Evolutionary conservation across 2,888 invertebrate species (phyloP).

Genomic region (Dorcus parallelipipedus): DNA sequence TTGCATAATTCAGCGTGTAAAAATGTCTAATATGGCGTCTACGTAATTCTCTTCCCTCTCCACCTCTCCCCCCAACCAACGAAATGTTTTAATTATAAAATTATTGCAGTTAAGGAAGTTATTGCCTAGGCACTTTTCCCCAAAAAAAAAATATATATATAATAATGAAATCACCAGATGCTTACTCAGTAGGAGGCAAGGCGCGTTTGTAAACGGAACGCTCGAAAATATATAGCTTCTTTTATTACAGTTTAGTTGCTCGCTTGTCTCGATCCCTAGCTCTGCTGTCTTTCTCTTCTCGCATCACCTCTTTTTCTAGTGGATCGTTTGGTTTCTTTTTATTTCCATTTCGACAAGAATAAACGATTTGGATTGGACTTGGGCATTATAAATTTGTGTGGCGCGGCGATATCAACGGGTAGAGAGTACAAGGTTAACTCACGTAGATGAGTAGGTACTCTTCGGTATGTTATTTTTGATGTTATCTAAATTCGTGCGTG

Average conservation of each 20-base stretch:
- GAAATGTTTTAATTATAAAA: no score
- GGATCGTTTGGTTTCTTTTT: no score
- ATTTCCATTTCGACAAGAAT: no score
- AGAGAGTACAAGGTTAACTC: background rate
- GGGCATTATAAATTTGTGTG: no score
- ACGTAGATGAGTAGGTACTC: background rate
- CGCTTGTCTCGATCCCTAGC: background rate
- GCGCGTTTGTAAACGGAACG: constrained; percentile 19
- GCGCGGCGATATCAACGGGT: no score
- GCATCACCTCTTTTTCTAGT: no score
- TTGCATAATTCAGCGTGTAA: constrained; percentile 1
- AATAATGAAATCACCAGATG: constrained; percentile 23
- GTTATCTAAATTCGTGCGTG: constrained; percentile 7
- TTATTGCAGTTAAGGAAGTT: constrained; percentile 2
- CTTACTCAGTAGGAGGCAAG: constrained; percentile 27
- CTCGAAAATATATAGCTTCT: constrained; percentile 30
- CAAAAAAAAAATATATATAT: no score
- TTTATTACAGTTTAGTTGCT: constrained; percentile 32
- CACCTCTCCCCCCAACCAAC: background rate
- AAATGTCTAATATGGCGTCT: no score
- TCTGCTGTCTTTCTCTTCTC: no score
- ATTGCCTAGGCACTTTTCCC: constrained; percentile 9
- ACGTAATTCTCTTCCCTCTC: background rate
- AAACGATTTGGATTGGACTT: no score
- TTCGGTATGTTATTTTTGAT: background rate